Percentiles rank a stretch among this genome's conserved stretches.
phyloP scores from a whole-genome alignment of 1,140 invertebrate genomes.

The Lineus longissimus region DNA sequence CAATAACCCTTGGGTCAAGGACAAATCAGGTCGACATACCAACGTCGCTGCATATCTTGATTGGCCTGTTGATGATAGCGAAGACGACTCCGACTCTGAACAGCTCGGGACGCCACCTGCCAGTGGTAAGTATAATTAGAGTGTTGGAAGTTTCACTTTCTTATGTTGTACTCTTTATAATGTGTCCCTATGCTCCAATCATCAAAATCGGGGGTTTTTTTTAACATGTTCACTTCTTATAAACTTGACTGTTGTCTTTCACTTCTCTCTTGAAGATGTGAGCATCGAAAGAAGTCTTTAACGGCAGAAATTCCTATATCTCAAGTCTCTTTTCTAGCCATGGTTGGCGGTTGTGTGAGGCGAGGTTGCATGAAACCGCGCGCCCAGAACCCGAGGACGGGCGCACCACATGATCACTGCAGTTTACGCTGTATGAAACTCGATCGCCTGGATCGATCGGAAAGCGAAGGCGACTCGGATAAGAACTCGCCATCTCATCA shows the following conservation, averaged over 20 bases:
- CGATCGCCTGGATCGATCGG: slow-evolving; percentile 34
- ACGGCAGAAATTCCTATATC: too few relatives aligned
- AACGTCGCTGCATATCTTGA: slow-evolving; percentile 61
- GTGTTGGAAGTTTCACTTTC: not conserved
- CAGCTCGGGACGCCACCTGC: not conserved
- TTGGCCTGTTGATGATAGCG: slow-evolving; percentile 61
- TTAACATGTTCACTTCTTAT: too few relatives aligned
- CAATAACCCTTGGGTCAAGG: slow-evolving; percentile 60
- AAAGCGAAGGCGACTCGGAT: slow-evolving; percentile 21
- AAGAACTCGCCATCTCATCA: not conserved
- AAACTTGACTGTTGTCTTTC: too few relatives aligned
- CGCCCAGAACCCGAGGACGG: slow-evolving; percentile 57
- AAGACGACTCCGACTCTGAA: slow-evolving; percentile 53
- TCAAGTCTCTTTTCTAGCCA: too few relatives aligned
- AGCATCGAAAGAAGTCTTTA: too few relatives aligned
- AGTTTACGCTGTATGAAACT: slow-evolving; percentile 54
- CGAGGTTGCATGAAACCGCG: slow-evolving; percentile 51
- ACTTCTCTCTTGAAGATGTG: too few relatives aligned
- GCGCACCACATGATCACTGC: slow-evolving; percentile 57
- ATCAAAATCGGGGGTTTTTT: too few relatives aligned
- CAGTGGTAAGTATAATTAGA: not conserved
- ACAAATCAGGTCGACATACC: slow-evolving; percentile 58
- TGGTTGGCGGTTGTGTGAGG: slow-evolving; percentile 35
- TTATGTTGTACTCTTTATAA: not conserved
- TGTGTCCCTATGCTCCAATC: too few relatives aligned